These are phyloP conservation scores for Archips xylosteana DNA, from an alignment of 2,888 invertebrate genomes.

Conservation along the genomic window DNA sequence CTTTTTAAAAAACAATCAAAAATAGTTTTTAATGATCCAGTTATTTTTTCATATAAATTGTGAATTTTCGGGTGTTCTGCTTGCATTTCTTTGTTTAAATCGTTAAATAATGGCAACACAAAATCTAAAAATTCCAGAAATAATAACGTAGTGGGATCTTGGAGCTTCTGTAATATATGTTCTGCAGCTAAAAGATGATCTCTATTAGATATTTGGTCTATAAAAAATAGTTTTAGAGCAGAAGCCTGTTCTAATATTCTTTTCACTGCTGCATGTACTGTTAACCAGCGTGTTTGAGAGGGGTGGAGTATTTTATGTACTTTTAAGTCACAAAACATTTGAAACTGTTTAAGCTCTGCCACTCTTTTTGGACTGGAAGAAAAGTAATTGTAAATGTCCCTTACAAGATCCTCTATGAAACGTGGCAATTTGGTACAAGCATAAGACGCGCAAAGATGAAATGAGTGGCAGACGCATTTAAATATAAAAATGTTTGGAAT, in stretches of 20 bases:
- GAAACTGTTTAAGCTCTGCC: slow-evolving; percentile 43
- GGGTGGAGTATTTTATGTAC: slow-evolving; percentile 38
- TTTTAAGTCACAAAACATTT: slow-evolving; percentile 44
- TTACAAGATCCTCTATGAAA: too few relatives aligned
- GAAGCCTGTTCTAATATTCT: slow-evolving; percentile 40
- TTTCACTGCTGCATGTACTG: slow-evolving; percentile 42
- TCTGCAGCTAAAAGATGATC: slow-evolving; percentile 17
- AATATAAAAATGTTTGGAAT: too few relatives aligned
- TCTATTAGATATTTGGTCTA: slow-evolving; percentile 38
- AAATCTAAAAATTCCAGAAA: slow-evolving; percentile 47
- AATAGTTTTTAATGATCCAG: slow-evolving; percentile 48
- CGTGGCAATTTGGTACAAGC: too few relatives aligned
- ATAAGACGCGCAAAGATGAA: too few relatives aligned
- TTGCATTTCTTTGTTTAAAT: slow-evolving; percentile 46
- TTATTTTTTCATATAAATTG: slow-evolving; percentile 45
- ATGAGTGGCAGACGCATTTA: too few relatives aligned
- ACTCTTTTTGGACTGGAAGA: slow-evolving; percentile 43
- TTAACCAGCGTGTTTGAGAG: slow-evolving; percentile 43
- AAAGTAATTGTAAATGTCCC: slow-evolving; percentile 2
- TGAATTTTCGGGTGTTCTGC: slow-evolving; percentile 43
- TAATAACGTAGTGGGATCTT: slow-evolving; percentile 42
- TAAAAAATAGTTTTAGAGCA: slow-evolving; percentile 42
- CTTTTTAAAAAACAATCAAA: slow-evolving; percentile 50
- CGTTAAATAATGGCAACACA: slow-evolving; percentile 44
- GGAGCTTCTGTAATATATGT: slow-evolving; percentile 28